These are phyloP conservation scores for Zaprionus bogoriensis DNA, from an alignment of 2,888 invertebrate species.

Conservation along the genomic window DNA sequence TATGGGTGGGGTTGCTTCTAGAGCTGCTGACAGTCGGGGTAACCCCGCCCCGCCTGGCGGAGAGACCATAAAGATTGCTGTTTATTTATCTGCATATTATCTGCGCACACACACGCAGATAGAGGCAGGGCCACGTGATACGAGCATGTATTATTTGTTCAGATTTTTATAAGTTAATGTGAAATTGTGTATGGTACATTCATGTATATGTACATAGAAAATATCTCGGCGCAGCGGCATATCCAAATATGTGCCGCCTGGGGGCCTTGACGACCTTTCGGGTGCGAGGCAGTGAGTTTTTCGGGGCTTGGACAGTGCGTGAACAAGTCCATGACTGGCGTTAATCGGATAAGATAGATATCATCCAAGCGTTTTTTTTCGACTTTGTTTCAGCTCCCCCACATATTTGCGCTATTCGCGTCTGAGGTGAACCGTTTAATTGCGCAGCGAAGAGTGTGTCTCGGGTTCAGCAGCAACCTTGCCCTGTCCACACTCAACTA, in stretches of 20 bases:
- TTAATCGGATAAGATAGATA: conserved; percentile 32
- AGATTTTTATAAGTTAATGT: conserved; percentile 54
- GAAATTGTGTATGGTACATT: conserved; percentile 1
- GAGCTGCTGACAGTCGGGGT: conserved; percentile 8
- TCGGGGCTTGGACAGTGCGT: conserved; percentile 38
- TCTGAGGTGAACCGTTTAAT: conserved; percentile 48
- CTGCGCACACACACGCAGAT: conserved; percentile 22
- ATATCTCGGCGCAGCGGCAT: background rate
- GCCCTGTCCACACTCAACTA: conserved; percentile 42
- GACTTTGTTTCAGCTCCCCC: conserved; percentile 29
- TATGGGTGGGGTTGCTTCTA: conserved; percentile 2
- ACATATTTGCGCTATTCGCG: conserved; percentile 42
- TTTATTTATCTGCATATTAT: conserved; percentile 57
- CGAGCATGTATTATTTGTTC: conserved; percentile 55
- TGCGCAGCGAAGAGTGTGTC: conserved; percentile 51
- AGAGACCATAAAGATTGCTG: conserved; percentile 61
- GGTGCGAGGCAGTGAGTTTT: conserved; percentile 3
- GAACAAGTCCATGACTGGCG: conserved; percentile 19
- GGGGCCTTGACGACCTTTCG: conserved; percentile 17
- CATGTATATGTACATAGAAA: background rate
- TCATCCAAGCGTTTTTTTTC: conserved; percentile 19
- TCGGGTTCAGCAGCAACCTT: conserved; percentile 42
- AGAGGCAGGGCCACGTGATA: conserved; percentile 38
- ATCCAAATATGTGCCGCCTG: background rate
- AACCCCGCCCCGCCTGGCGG: conserved; percentile 25